These are phyloP conservation scores for Philonicus albiceps DNA, from an alignment of 2,888 invertebrate species.

Conservation along the genomic window DNA sequence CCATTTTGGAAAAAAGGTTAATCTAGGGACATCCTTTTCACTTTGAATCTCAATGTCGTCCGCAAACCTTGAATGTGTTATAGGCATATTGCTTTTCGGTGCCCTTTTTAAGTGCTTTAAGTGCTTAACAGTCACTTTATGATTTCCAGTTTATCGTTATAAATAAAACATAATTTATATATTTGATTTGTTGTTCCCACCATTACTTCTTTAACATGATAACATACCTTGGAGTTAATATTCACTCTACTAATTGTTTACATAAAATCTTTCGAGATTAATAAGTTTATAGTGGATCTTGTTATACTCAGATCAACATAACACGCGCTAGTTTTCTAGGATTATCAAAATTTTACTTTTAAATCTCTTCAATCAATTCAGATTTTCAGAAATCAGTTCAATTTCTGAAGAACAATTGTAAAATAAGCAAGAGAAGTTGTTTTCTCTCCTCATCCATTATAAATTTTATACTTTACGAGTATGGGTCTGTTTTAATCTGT, in stretches of 20 bases:
- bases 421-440: not conserved
- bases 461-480: not conserved
- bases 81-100: not conserved
- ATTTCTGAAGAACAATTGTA: not conserved
- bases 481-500: not conserved
- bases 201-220: too few species aligned
- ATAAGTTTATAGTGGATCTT: not conserved
- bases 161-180: too few species aligned
- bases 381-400: not conserved
- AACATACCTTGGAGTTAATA: too few species aligned
- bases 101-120: not conserved
- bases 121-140: not conserved
- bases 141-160: too few species aligned
- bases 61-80: not conserved
- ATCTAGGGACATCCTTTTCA: not conserved
- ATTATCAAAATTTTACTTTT: not conserved
- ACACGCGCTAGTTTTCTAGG: not conserved
- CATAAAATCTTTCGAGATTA: not conserved
- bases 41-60: not conserved
- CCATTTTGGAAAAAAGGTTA: not conserved
- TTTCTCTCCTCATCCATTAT: not conserved
- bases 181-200: too few species aligned
- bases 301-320: not conserved
- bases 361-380: not conserved
- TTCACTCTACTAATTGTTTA: not conserved